phyloP scores from a whole-genome alignment of 1,140 invertebrate genomes.

The Cydia amplana region DNA sequence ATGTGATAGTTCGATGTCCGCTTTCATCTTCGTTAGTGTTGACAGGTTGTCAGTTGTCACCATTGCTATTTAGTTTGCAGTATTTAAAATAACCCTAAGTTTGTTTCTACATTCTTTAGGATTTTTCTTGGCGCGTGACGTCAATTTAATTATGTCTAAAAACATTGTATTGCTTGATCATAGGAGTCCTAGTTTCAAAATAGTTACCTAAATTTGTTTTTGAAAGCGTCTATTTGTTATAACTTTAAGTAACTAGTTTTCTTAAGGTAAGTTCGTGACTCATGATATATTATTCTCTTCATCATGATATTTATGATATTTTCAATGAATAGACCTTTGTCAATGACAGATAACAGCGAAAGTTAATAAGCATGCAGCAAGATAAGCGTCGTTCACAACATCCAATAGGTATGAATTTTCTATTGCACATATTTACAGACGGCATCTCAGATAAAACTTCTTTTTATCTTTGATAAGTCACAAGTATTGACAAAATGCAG shows the following conservation, averaged over 20 bases:
- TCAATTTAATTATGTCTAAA: neutral
- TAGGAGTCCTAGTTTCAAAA: neutral
- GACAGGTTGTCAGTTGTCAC: constrained; percentile 20
- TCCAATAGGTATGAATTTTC: neutral
- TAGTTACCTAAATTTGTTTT: neutral
- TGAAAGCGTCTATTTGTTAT: neutral
- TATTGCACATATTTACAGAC: neutral
- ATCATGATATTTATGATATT: no score
- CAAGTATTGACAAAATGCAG: neutral
- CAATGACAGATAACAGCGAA: neutral
- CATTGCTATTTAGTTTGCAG: neutral
- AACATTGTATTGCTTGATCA: neutral
- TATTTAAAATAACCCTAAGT: neutral
- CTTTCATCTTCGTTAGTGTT: constrained; percentile 16
- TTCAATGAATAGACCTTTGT: neutral
- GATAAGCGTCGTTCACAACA: neutral
- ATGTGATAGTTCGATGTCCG: constrained; percentile 17
- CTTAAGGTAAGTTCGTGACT: neutral
- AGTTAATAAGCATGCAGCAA: neutral
- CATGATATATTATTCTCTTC: no score
- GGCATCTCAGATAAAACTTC: neutral
- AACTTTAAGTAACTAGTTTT: no score
- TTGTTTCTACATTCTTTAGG: neutral
- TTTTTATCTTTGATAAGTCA: neutral
- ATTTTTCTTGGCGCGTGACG: neutral